Base-by-base conservation (phyloP, 2,113 vertebrate species). In the Rhinichthys klamathensis region DNA sequence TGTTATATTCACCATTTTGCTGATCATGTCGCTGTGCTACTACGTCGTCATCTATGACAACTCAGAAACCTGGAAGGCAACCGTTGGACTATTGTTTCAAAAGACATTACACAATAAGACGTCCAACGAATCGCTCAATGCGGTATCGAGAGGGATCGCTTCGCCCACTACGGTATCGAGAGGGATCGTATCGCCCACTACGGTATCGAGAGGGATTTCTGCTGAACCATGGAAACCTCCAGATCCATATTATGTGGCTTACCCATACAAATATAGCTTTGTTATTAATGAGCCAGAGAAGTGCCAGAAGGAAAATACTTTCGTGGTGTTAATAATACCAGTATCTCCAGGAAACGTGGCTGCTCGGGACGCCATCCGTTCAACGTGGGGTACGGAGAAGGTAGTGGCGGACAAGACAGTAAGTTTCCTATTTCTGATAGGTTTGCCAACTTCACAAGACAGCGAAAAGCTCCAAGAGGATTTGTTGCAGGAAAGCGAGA, bases 251-350 rank as follows among this genome's bases (percentile, higher is more conserved):
- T 2, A 78, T 0, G 92, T 94, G 0, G 90, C 93, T 0, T 94
- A 96, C 74, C 94, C 93, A 0, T 1, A 91, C 2, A 61, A 88
- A 0, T 94, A 96, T 87, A 83, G 78, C 2, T 96, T 93, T 58
- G 58, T 91, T 4, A 85, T 95, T 1, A 94, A 95, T 30, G 86
- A 92, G 80, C 89, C 91, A 0, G 27, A 89, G 0, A 93, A 89
- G 73, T 95, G 93, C 60, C 49, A 65, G 11, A 16, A 21, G 0
- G 38, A 77, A 51, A 38, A 90, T 0, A 93, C 95, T 0, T 96
- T 96, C 79, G 67, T 97, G 87, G 92, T 96, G 30, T 89, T 97
- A 35, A 56, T 97, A 0, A 86, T 32, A 16, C 94, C 92, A 0
- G 92, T 95, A 44, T 90, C 92, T 4, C 91, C 93, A 0, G 1